Conservation (phyloP, 2,113 vertebrate genomes). For the Poeciliopsis turrubarensis region DNA sequence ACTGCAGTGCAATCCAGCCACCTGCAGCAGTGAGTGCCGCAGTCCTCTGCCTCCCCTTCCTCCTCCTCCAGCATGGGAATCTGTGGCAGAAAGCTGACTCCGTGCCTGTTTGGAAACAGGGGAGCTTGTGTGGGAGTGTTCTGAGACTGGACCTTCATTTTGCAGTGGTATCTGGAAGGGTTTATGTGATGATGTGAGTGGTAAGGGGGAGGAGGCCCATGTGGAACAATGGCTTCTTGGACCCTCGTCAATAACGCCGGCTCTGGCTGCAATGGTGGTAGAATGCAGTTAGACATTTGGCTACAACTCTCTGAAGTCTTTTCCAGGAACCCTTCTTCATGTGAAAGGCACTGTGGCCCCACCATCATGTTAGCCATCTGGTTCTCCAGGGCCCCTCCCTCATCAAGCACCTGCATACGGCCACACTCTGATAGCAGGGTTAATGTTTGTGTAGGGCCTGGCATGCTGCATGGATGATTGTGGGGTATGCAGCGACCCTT, state of each 20-base stretch:
- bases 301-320: slow-evolving; percentile 61
- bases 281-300: slow-evolving; percentile 68
- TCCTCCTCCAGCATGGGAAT: slow-evolving; percentile 82
- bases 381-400: slow-evolving; percentile 74
- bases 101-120: slow-evolving; percentile 53
- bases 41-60: slow-evolving; percentile 83
- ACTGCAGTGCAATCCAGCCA: slow-evolving; percentile 88
- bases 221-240: slow-evolving; percentile 61
- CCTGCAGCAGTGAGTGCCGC: slow-evolving; percentile 82
- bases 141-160: slow-evolving; percentile 62
- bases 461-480: slow-evolving; percentile 58
- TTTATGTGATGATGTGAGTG: slow-evolving; percentile 82
- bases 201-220: slow-evolving; percentile 88
- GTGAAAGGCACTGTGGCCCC: slow-evolving; percentile 78
- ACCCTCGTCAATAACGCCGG: slow-evolving; percentile 29
- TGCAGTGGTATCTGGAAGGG: slow-evolving; percentile 51
- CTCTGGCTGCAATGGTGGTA: slow-evolving; percentile 50
- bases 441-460: slow-evolving; percentile 58
- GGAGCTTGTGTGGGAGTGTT: slow-evolving; percentile 25
- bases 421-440: slow-evolving; percentile 70
- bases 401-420: slow-evolving; percentile 85
- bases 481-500: slow-evolving; percentile 89
- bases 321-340: slow-evolving; percentile 59
- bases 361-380: slow-evolving; percentile 87
- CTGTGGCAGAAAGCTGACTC: slow-evolving; percentile 64